phyloP scores from a whole-genome alignment of 2,888 invertebrate genomes.

The Incurvaria masculella region DNA sequence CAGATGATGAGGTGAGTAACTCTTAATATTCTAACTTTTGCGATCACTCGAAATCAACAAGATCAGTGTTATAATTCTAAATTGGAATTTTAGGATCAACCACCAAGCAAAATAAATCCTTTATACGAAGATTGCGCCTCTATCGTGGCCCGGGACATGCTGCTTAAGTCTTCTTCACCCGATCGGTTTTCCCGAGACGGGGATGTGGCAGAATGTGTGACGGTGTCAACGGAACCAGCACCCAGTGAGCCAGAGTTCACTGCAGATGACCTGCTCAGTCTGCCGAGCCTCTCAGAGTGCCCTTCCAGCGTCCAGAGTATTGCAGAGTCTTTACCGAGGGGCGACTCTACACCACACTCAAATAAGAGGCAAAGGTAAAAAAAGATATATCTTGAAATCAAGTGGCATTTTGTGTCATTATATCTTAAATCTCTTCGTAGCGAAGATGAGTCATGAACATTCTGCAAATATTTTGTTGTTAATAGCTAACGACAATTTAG shows the following conservation, averaged over 20 bases:
- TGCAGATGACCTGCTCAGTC: slow-evolving; percentile 47
- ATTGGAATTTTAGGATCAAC: slow-evolving; percentile 32
- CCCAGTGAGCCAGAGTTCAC: slow-evolving; percentile 37
- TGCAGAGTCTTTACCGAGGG: slow-evolving; percentile 49
- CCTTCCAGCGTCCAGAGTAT: slow-evolving; percentile 46
- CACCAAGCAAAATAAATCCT: slow-evolving; percentile 35
- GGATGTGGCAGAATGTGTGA: slow-evolving; percentile 1
- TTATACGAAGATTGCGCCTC: slow-evolving; percentile 28
- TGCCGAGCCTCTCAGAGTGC: slow-evolving; percentile 44
- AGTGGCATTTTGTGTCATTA: no score
- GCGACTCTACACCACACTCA: slow-evolving; percentile 48
- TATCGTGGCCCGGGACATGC: slow-evolving; percentile 39
- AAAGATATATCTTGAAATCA: background rate
- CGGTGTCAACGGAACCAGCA: background rate
- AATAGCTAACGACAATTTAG: no score
- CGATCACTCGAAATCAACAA: no score
- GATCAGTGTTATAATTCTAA: slow-evolving; percentile 2
- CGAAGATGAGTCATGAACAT: no score
- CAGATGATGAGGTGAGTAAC: slow-evolving; percentile 44
- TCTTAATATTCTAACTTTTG: slow-evolving; percentile 6
- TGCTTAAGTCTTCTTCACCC: slow-evolving; percentile 42
- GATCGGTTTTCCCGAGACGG: slow-evolving; percentile 31
- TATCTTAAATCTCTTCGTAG: no score
- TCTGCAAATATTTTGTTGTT: no score
- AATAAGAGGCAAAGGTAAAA: slow-evolving; percentile 45